Evolutionary conservation across 2,888 invertebrate genomes (phyloP).

Genomic region (Tanypteryx hageni): DNA sequence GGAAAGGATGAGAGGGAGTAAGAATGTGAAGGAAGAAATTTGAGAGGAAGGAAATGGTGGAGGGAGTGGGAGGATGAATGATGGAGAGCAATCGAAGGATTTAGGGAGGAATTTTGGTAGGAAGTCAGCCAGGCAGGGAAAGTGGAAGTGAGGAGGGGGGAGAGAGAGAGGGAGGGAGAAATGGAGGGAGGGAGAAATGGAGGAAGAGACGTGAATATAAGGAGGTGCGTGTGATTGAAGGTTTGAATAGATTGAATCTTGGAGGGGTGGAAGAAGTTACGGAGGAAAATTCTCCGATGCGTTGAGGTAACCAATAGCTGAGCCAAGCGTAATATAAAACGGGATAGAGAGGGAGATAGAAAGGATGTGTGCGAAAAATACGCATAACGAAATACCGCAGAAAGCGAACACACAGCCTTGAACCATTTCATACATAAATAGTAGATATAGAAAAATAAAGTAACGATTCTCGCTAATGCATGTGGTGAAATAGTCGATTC

Average conservation of each 20-base stretch:
- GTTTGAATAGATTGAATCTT: slow-evolving; percentile 2
- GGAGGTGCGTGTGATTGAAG: slow-evolving; percentile 15
- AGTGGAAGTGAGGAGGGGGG: too few relatives aligned
- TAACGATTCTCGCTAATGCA: too few relatives aligned
- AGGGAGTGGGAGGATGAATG: not conserved
- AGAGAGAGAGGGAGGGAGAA: too few relatives aligned
- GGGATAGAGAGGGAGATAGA: not conserved
- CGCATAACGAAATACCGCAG: not conserved
- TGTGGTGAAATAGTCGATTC: too few relatives aligned
- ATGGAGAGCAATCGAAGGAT: not conserved
- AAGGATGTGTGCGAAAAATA: not conserved
- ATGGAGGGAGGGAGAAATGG: too few relatives aligned
- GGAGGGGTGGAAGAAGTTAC: not conserved
- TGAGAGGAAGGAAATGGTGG: too few relatives aligned
- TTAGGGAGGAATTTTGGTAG: too few relatives aligned
- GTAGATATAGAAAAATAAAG: not conserved
- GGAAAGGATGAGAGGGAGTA: not conserved
- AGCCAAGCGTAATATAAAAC: not conserved
- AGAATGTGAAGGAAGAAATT: too few relatives aligned
- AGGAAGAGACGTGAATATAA: not conserved
- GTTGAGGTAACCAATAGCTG: not conserved
- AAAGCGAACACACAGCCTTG: not conserved
- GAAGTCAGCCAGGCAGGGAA: too few relatives aligned
- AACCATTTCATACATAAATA: not conserved
- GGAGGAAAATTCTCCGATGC: not conserved